Conservation (phyloP, 2,888 invertebrate genomes). For the Microctonus brassicae region DNA sequence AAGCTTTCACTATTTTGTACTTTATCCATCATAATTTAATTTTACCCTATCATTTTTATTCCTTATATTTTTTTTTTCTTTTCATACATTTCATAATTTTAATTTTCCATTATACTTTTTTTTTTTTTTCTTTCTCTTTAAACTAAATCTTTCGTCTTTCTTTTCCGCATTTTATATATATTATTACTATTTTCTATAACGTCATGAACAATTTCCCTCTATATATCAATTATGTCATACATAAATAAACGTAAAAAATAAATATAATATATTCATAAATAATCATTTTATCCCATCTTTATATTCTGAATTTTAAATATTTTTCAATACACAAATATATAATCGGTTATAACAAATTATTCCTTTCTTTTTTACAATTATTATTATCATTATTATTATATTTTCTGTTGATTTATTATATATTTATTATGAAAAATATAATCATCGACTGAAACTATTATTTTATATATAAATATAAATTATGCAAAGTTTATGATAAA, state of each 20-base stretch:
- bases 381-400: background rate
- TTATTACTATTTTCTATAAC: background rate
- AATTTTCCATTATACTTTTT: background rate
- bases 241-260: background rate
- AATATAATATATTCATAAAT: no score
- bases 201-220: background rate
- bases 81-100: background rate
- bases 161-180: slow-evolving; percentile 4
- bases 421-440: background rate
- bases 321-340: background rate
- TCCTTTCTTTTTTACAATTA: background rate
- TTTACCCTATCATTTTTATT: no score
- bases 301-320: background rate
- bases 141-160: background rate
- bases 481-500: background rate
- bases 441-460: background rate
- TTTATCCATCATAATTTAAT: background rate
- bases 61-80: background rate
- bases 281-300: background rate
- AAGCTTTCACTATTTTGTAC: slow-evolving; percentile 23
- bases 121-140: background rate
- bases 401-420: background rate
- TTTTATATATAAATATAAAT: background rate
- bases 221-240: background rate
- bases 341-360: background rate